Evolutionary conservation across 2,797 vertebrate species (phyloP), one percentile per base, ranked within the genome.

Genomic region (Etheostoma nigrum): DNA sequence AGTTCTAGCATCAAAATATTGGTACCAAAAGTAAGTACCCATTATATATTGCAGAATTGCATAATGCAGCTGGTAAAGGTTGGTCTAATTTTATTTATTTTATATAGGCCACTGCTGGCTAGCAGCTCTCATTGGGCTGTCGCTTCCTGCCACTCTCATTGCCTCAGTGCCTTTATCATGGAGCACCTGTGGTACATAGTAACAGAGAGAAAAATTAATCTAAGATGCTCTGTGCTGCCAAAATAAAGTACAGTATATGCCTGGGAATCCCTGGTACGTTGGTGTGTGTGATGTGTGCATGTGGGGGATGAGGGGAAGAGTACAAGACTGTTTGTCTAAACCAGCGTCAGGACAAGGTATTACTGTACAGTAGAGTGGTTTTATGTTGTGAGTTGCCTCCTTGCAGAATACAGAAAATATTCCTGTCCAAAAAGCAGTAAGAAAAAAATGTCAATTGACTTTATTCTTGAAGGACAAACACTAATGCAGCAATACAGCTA

Each of bases 141-240:
- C 15, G 52, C 51, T 64, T 76, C 23, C 64, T 63, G 45, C 40
- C n/a, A 6, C 33, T n/a, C 19, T 71, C 44, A 30, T 44, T 19
- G 6, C 48, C 36, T 40, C 10, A 40, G 36, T 1, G 15, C 66
- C 60, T 79, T 85, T 82, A 86, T 88, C 81, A 21, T 8, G n/a
- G 66, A 70, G 52, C 73, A 77, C 76, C 84, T 88, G 82, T 76
- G 78, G 88, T 74, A 87, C 74, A 82, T 2, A 62, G 73, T 72
- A 66, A 70, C 67, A 66, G 64, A 60, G 14, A 59, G 75, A 67
- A 66, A 69, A 66, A 76, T 66, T 72, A 55, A 75, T 59, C 66
- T 33, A 21, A 63, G 60, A 51, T 25, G 69, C 49, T 66, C 61
- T 53, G 40, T 18, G 30, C 66, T 81, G 60, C 72, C 59, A 76